Base-by-base conservation (phyloP, 37 sponge, comb jelly and placozoan species). In the Dysidea cf. avara region DNA sequence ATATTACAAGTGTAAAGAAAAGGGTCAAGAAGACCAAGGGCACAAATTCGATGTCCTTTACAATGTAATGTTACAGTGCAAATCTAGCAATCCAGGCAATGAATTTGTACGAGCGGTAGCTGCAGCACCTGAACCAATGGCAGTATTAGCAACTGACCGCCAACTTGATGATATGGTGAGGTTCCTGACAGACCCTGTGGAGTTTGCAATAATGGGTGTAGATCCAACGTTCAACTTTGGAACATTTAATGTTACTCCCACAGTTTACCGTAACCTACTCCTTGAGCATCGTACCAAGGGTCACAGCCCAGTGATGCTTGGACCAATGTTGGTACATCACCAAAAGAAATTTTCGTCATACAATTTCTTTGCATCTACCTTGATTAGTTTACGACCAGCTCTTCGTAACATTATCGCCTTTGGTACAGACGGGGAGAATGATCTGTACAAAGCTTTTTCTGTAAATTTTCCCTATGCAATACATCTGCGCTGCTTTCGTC, bases 401-500 rank as follows among this genome's bases (percentile, higher is more conserved):
- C 56, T 69, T 3, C 16, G 54, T 53, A 52, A 13, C 34, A 28
- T 72, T 1, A 14, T 36, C 2, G 58, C 59, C 6, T 57, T 52
- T 69, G 70, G 70, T 26, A 52, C 70, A 7, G 70, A 52, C 49
- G 70, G 70, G 2, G 70, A 69, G 26, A 7, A 21, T 50, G 70
- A 51, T 21, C 30, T 69, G 21, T 51, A 47, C 2, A 69, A 69
- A 26, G 70, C 70, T 33, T 32, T 69, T 2, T 43, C 14, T 14
- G 29, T 4, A 4, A 22, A 37, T 11, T 72, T 39, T 56, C 39
- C 73, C 20, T 31, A 36, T 22, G 73, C 73, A 35, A 13, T 18
- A 7, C 73, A 72, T 75, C 1, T 75, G 53, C 24, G 75, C 4
- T 61, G 75, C 31, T 75, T 75, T 46, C 38, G 60, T 25, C 75